phyloP scores from a whole-genome alignment of 2,888 invertebrate species.

The Cephus rjabovi region DNA sequence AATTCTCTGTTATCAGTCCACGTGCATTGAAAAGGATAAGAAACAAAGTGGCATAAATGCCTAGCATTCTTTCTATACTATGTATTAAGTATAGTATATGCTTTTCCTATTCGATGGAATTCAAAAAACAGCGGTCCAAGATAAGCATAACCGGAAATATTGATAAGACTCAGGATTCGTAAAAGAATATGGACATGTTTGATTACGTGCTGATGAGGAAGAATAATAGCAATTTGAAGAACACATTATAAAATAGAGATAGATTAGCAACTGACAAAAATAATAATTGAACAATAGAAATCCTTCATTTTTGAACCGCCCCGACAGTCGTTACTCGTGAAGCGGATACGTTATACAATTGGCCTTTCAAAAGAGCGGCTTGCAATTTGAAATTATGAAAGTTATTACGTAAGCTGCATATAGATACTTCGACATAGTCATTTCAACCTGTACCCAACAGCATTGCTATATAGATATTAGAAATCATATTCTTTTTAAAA shows the following conservation, averaged over 20 bases:
- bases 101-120: not conserved
- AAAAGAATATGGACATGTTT: not conserved
- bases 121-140: not conserved
- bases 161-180: not conserved
- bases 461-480: not conserved
- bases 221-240: not conserved
- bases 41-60: not conserved
- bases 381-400: conserved; percentile 30
- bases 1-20: not conserved
- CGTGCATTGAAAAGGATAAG: not conserved
- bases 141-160: not conserved
- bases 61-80: not conserved
- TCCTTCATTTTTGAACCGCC: no score
- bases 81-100: not conserved
- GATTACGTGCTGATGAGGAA: not conserved
- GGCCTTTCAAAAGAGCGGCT: not conserved
- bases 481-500: not conserved
- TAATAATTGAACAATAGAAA: not conserved
- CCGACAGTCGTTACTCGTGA: not conserved
- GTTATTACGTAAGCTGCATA: conserved; percentile 25
- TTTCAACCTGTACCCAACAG: not conserved
- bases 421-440: conserved; percentile 9
- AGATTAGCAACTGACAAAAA: not conserved
- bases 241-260: not conserved
- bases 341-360: not conserved